Percentiles rank a stretch among this genome's conserved stretches.
Evolutionary conservation across 1,140 invertebrate genomes (phyloP).

Genomic region (Palaemon carinicauda): DNA sequence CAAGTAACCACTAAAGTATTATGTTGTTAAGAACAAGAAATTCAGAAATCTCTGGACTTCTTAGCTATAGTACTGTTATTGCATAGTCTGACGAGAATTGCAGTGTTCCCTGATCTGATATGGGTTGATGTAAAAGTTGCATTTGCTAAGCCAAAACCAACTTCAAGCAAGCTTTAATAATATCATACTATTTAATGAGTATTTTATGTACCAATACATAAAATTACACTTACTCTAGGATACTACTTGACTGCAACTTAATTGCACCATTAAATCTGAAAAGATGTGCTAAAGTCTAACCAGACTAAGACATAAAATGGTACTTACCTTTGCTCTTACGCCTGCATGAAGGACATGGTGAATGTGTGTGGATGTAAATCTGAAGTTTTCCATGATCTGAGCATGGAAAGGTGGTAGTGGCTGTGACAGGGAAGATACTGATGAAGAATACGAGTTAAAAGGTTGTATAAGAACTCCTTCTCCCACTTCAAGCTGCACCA

Average conservation of each 20-base stretch:
- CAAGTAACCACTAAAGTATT: too few relatives aligned
- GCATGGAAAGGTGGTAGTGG: conserved; percentile 35
- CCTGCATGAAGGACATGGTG: conserved; percentile 63
- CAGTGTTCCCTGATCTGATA: too few relatives aligned
- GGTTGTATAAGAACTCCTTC: conserved; percentile 64
- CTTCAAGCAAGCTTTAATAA: too few relatives aligned
- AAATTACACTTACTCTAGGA: too few relatives aligned
- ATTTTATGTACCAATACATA: too few relatives aligned
- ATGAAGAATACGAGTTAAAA: conserved; percentile 35
- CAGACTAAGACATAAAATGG: neutral
- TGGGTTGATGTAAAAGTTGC: too few relatives aligned
- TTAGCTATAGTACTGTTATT: too few relatives aligned
- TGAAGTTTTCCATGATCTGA: conserved; percentile 63
- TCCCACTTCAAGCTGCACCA: conserved; percentile 63
- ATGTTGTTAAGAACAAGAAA: too few relatives aligned
- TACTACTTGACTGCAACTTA: neutral
- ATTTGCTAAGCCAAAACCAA: too few relatives aligned
- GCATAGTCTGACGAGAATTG: too few relatives aligned
- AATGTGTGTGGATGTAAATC: conserved; percentile 62
- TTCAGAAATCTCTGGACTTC: too few relatives aligned
- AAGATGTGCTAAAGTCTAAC: neutral
- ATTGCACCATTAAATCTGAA: neutral
- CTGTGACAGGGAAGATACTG: conserved; percentile 30
- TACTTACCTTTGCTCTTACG: conserved; percentile 61
- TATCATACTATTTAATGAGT: too few relatives aligned